A percentile compares a stretch with the other conserved stretches of the same genome.
Conservation (phyloP, 2,797 vertebrate genomes). For the Urophycis tenuis region DNA sequence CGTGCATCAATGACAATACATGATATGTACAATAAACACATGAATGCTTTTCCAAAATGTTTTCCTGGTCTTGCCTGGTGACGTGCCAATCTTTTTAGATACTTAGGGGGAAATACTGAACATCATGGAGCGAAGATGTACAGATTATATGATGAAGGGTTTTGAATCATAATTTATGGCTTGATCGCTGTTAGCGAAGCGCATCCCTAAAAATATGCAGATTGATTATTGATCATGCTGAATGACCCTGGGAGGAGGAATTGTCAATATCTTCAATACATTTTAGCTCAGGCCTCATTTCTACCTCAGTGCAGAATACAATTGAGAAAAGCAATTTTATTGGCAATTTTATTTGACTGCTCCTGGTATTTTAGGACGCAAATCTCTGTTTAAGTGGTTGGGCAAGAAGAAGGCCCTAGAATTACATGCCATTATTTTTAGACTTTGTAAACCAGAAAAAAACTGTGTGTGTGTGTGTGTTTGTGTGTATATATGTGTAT, state of each 20-base stretch:
- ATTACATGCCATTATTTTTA: neutral
- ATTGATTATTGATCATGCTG: too few species aligned
- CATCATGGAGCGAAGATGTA: neutral
- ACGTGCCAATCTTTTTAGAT: too few species aligned
- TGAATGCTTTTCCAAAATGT: neutral
- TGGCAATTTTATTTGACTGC: neutral
- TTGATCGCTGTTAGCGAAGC: neutral
- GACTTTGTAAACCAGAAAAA: neutral
- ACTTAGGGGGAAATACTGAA: neutral
- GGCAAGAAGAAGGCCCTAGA: neutral
- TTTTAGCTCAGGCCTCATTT: neutral
- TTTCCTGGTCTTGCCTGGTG: neutral
- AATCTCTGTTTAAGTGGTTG: neutral
- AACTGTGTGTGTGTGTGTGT: too few species aligned
- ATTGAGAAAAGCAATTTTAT: conserved; percentile 1
- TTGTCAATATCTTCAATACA: too few species aligned
- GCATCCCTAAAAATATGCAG: neutral
- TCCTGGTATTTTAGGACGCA: neutral
- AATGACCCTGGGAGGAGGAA: too few species aligned
- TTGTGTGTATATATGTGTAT: too few species aligned
- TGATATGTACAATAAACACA: neutral
- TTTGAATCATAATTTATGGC: neutral
- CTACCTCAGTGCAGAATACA: neutral
- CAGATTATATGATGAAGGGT: neutral
- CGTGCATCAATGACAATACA: conserved; percentile 11